Base-by-base conservation (phyloP, 2,888 invertebrate genomes). In the Lasioglossum zephyrum region DNA sequence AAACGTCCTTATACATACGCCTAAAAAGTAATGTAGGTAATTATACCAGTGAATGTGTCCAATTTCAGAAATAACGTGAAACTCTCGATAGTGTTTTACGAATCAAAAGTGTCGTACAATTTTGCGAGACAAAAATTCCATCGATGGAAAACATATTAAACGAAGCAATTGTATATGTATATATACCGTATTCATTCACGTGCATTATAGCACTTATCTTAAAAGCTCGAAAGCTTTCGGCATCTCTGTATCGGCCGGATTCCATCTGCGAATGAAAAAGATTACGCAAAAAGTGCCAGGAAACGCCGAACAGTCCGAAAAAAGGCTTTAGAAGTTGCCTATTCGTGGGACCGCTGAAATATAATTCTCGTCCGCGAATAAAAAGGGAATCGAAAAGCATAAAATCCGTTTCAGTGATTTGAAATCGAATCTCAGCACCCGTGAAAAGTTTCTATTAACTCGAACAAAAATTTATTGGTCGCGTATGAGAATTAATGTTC, bases 131-230 rank as follows among this genome's bases (percentile, higher is more conserved):
- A 18, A 66, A 60, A 85, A 69, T 79, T 44, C 63, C 0, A 36
- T 63, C 69, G 77, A 81, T 77, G 70, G 13, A 49, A 2, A 4
- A 49, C 57, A 36, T 77, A 79, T 86, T 81, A 87, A 76, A 26
- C 70, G 22, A 69, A 66, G 39, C 81, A 86, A 82, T 81, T 78
- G 74, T 66, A 77, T 26, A 60, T 81, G 80, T 36, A 36, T 66
- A 77, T 26, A 60, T 81, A 81, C 80, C 31, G 44, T 75, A 31
- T 86, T 74, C 79, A 86, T 91, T 88, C 81, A 75, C 60, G 83
- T 74, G 86, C 88, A 84, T 84, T 86, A 77, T 78, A 86, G 86
- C 88, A 91, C 88, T 91, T 92, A 91, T 90, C 88, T 87, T 86
- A 81, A 91, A 91, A 91, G 91, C 90, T 60, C 84, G 84, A 88